Evolutionary conservation across 2,888 invertebrate species (phyloP).

Genomic region (Drosophila neotestacea): DNA sequence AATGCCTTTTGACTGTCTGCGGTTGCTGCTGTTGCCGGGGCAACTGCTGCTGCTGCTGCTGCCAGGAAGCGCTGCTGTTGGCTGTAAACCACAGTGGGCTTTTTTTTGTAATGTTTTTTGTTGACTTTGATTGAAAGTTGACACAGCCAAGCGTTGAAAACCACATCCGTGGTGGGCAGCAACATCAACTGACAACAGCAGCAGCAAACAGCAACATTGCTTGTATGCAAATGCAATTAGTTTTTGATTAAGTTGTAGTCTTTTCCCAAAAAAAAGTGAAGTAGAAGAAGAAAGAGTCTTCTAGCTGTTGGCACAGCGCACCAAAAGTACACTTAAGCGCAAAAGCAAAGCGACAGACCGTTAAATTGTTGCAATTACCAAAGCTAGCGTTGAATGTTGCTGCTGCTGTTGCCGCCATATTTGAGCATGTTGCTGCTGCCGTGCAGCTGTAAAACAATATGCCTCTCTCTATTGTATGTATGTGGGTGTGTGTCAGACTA

Average conservation of each 20-base stretch:
- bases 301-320: constrained; percentile 43
- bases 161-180: constrained; percentile 81
- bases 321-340: constrained; percentile 84
- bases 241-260: constrained; percentile 79
- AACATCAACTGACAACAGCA: constrained; percentile 34
- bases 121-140: constrained; percentile 82
- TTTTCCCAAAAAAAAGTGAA: constrained; percentile 65
- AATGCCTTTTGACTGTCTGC: constrained; percentile 47
- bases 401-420: constrained; percentile 65
- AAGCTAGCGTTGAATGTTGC: constrained; percentile 63
- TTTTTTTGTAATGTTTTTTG: constrained; percentile 40
- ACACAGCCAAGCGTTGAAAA: constrained; percentile 83
- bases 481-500: constrained; percentile 55
- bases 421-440: constrained; percentile 58
- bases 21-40: constrained; percentile 45
- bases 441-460: constrained; percentile 78
- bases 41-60: constrained; percentile 36
- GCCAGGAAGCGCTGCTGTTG: constrained; percentile 72
- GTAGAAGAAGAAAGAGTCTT: constrained; percentile 8
- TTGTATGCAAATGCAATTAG: constrained; percentile 79
- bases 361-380: constrained; percentile 85
- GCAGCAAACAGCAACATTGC: constrained; percentile 27
- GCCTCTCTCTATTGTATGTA: constrained; percentile 25
- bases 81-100: constrained; percentile 72
- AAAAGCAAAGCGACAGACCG: constrained; percentile 83